Evolutionary conservation across 2,888 invertebrate species (phyloP).

Genomic region (Xiphydria camelus): DNA sequence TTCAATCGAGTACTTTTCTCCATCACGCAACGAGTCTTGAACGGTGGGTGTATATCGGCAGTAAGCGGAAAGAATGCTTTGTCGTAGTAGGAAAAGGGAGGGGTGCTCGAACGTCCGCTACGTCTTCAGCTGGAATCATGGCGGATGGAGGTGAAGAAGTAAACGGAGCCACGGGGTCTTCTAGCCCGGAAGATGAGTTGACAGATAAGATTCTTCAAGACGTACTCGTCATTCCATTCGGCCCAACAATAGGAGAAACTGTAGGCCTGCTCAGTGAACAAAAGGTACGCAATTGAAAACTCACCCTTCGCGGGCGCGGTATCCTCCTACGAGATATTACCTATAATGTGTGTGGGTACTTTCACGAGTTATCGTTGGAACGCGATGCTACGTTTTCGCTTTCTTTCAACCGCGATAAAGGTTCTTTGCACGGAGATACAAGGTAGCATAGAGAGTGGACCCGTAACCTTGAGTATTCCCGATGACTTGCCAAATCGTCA

Average conservation of each 20-base stretch:
- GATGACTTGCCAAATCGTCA: conserved; percentile 49
- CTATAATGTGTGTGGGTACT: neutral
- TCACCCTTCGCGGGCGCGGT: too few relatives aligned
- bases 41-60: too few relatives aligned
- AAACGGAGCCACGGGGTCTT: conserved; percentile 43
- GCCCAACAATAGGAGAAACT: conserved; percentile 63
- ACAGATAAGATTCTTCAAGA: conserved; percentile 55
- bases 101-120: conserved; percentile 34
- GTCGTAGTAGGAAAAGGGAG: conserved; percentile 44
- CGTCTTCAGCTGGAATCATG: conserved; percentile 43
- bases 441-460: conserved; percentile 36
- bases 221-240: conserved; percentile 74
- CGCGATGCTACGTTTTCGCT: too few relatives aligned
- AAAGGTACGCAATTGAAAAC: too few relatives aligned
- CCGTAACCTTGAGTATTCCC: conserved; percentile 43
- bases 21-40: too few relatives aligned
- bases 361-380: neutral
- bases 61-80: too few relatives aligned
- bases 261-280: conserved; percentile 71
- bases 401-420: too few relatives aligned
- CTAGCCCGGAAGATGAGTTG: conserved; percentile 48
- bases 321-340: too few relatives aligned
- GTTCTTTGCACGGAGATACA: conserved; percentile 51
- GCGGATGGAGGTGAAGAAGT: conserved; percentile 42
- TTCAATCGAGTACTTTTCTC: too few relatives aligned